These are phyloP conservation scores for Podarcis muralis DNA, from an alignment of 2,113 vertebrate species.

Conservation along the genomic window DNA sequence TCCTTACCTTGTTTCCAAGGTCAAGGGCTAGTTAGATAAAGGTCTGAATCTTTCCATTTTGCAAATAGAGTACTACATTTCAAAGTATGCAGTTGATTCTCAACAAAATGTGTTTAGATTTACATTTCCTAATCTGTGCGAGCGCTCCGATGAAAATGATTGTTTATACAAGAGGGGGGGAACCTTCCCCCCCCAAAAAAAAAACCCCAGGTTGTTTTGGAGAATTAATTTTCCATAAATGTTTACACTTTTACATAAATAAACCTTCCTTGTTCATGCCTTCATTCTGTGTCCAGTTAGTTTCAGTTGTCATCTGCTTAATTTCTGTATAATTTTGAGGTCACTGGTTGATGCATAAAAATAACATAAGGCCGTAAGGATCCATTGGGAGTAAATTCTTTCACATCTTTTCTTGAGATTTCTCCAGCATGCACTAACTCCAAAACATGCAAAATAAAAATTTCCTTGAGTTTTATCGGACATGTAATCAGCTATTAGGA, in stretches of 20 bases:
- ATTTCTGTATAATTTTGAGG: slow-evolving; percentile 15
- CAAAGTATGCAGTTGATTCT: slow-evolving; percentile 28
- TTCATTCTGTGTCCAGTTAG: slow-evolving; percentile 35
- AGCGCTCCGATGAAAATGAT: slow-evolving; percentile 26
- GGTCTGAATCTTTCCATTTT: slow-evolving; percentile 56
- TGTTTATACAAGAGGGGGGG: slow-evolving; percentile 31
- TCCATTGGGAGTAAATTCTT: not conserved
- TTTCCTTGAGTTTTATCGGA: not conserved
- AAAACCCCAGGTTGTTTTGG: slow-evolving; percentile 2
- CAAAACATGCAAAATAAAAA: not conserved
- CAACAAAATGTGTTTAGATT: slow-evolving; percentile 50
- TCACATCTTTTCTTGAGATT: not conserved
- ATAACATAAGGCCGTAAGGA: fast-evolving
- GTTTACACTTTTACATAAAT: not conserved
- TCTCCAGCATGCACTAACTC: not conserved
- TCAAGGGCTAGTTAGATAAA: slow-evolving; percentile 66
- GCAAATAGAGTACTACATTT: slow-evolving; percentile 49
- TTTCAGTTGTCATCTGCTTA: slow-evolving; percentile 1
- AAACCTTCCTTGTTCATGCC: not conserved
- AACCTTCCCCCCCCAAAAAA: not conserved
- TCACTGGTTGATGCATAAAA: slow-evolving; percentile 12
- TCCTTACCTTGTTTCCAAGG: slow-evolving; percentile 80
- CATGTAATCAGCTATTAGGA: not conserved
- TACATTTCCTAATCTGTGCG: slow-evolving; percentile 38
- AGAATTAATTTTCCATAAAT: slow-evolving; percentile 43